Percentiles rank a stretch among this genome's conserved stretches.
Conservation (phyloP, 2,797 vertebrate species). For the Esox lucius region DNA sequence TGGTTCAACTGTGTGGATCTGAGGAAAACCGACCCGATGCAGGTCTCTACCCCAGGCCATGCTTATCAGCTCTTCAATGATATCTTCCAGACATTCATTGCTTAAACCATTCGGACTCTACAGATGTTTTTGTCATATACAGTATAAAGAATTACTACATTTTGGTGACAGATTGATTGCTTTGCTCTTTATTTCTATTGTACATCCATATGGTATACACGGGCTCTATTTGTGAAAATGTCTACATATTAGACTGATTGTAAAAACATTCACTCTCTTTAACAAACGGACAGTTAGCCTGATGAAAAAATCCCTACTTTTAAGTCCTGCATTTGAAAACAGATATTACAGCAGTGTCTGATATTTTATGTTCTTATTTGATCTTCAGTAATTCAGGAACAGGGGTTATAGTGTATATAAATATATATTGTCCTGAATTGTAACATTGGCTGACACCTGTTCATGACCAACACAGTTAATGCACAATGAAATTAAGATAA, state of each 20-base stretch:
- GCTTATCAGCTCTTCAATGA: no score
- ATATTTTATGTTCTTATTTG: slow-evolving; percentile 91
- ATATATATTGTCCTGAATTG: slow-evolving; percentile 51
- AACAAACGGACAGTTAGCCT: slow-evolving; percentile 98
- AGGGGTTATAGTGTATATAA: slow-evolving; percentile 57
- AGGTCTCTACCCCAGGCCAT: no score
- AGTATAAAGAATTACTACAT: no score
- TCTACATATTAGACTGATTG: slow-evolving; percentile 92
- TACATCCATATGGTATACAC: slow-evolving; percentile 96
- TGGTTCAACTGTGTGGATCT: no score
- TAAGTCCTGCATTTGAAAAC: slow-evolving; percentile 86
- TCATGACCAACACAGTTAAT: slow-evolving; percentile 40
- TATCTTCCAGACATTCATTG: no score
- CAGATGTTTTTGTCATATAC: no score
- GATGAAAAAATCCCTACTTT: slow-evolving; percentile 92
- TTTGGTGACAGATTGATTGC: slow-evolving; percentile 99
- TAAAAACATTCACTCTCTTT: slow-evolving; percentile 92
- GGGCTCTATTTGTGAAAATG: slow-evolving; percentile 98
- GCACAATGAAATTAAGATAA: slow-evolving; percentile 35
- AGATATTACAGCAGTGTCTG: slow-evolving; percentile 91
- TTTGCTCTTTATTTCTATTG: slow-evolving; percentile 97
- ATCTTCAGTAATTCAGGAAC: slow-evolving; percentile 80
- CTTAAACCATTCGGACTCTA: no score
- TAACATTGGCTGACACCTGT: slow-evolving; percentile 25
- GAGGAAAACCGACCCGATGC: no score